Percentiles rank a stretch among this genome's conserved stretches.
Conservation (phyloP, 2,888 invertebrate genomes). For the Dendrolimus houi region DNA sequence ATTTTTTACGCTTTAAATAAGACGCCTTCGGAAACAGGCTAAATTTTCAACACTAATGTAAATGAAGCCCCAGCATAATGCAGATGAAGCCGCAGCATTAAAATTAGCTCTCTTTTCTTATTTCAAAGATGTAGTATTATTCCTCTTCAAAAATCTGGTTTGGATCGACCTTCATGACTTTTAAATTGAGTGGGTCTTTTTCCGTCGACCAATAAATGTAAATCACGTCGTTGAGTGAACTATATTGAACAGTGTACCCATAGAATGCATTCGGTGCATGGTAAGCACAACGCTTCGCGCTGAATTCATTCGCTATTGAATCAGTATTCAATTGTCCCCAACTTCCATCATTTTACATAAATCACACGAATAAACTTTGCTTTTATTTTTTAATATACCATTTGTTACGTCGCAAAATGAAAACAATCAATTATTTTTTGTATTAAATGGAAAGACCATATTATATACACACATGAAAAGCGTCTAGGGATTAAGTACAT, state of each 20-base stretch:
- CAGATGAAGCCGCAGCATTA: too few relatives aligned
- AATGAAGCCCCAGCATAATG: too few relatives aligned
- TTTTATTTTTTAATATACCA: constrained; percentile 12
- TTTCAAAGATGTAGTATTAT: not conserved
- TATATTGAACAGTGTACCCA: constrained; percentile 45
- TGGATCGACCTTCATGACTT: constrained; percentile 23
- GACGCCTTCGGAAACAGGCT: too few relatives aligned
- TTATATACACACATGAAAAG: not conserved
- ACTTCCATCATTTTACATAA: constrained; percentile 42
- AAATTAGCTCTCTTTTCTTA: too few relatives aligned
- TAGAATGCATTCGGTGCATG: constrained; percentile 53
- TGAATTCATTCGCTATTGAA: constrained; percentile 55
- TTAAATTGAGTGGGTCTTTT: constrained; percentile 41
- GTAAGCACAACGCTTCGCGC: constrained; percentile 48
- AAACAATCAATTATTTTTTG: not conserved
- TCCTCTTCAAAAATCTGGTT: constrained; percentile 4
- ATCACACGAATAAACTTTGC: constrained; percentile 14
- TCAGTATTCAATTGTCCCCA: constrained; percentile 54
- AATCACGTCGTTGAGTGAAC: constrained; percentile 58
- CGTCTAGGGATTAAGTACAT: not conserved
- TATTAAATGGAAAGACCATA: not conserved
- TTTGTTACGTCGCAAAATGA: constrained; percentile 6
- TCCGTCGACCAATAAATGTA: constrained; percentile 49
- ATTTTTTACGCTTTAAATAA: too few relatives aligned
- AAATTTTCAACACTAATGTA: too few relatives aligned